Evolutionary conservation across 2,888 invertebrate genomes (phyloP), one percentile per base, ranked within the genome.

Genomic region (Allolobophora icterica): DNA sequence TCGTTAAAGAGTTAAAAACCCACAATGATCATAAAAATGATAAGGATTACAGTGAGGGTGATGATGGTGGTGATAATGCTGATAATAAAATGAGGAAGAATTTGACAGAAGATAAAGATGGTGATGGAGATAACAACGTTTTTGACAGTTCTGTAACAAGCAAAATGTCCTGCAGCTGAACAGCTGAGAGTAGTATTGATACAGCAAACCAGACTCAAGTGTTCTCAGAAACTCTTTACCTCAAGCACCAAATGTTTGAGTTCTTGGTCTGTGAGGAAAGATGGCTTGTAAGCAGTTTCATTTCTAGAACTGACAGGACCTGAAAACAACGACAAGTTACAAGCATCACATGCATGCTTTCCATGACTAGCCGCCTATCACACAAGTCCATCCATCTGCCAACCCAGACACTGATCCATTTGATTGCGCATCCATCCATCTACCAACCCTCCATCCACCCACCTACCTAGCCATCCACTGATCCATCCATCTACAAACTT

Each of bases 231-330:
- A 71, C n/a, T n/a, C 30, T 38, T 91, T n/a, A 96, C 96, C 95
- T 99, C 99, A 93, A 99, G 96, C 94, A 99, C 99, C 94, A 99
- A 96, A 96, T 99, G 99, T 95, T 99, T 99, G 93, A 99, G 96
- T 96, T 99, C 99, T 96, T 99, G 99, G 96, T 99, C 99, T 91
- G 99, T 99, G 92, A 99, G 96, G 96, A 99, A 99, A n/a, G 99
- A 99, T 35, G 99, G 99, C 95, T 99, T 99, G 96, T 99, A 99
- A 11, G 98, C 98, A 91, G 98, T 98, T 96, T 99, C 99, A 89
- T 97, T 90, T 42, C 90, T 98, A n/a, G 99, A 98, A 95, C 99
- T 99, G 89, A 99, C 99, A 83, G 99, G 98, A 93, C 98, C 98
- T 98, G 95, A 83, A 90, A 38, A 87, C 34, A 87, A 71, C 8